Percentiles rank a stretch among this genome's conserved stretches.
Conservation (phyloP, 2,888 invertebrate genomes). For the Eurytoma californica region DNA sequence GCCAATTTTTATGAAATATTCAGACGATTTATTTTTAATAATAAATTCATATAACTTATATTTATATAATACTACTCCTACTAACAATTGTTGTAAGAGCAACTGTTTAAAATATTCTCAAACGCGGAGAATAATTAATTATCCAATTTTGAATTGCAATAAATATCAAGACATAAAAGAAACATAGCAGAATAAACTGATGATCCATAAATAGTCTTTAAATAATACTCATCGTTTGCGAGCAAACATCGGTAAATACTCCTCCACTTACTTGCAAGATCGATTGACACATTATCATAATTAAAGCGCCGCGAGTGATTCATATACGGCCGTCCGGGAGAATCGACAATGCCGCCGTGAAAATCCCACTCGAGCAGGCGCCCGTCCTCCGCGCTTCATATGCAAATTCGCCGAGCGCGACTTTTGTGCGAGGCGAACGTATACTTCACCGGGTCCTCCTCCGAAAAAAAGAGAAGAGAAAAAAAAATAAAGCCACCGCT, state of each 20-base stretch:
- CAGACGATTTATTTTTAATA: too few relatives aligned
- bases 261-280: neutral
- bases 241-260: neutral
- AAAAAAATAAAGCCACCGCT: neutral
- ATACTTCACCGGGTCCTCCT: too few relatives aligned
- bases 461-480: neutral
- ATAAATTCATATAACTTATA: too few relatives aligned
- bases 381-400: conserved; percentile 14
- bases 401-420: conserved; percentile 13
- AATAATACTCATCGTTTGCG: neutral
- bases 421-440: neutral
- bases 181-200: too few relatives aligned
- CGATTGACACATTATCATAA: conserved; percentile 25
- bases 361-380: conserved; percentile 13
- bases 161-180: too few relatives aligned
- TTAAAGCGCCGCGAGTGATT: conserved; percentile 16
- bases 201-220: too few relatives aligned
- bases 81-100: too few relatives aligned
- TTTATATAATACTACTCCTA: too few relatives aligned
- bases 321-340: conserved; percentile 5
- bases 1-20: too few relatives aligned
- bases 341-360: conserved; percentile 17
- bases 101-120: too few relatives aligned
- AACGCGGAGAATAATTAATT: too few relatives aligned
- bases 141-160: too few relatives aligned